phyloP scores from a whole-genome alignment of 2,888 invertebrate species.

The Glomeris marginata region DNA sequence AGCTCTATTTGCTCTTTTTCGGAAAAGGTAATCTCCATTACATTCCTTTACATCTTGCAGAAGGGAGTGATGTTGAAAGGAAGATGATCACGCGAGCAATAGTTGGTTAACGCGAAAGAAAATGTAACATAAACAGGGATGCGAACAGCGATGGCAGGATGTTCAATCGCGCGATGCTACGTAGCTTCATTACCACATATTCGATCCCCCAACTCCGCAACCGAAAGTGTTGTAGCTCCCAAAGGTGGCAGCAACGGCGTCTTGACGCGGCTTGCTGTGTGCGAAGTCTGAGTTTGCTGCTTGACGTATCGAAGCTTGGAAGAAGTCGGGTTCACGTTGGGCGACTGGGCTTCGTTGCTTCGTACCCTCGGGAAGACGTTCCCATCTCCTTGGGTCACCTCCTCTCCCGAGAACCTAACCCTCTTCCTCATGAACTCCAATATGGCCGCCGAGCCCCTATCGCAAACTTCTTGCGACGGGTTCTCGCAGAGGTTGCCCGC shows the following conservation, averaged over 20 bases:
- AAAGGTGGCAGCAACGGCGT: constrained; percentile 29
- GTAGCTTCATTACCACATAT: constrained; percentile 24
- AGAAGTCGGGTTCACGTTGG: constrained; percentile 27
- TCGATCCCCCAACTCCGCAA: constrained; percentile 25
- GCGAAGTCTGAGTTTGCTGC: constrained; percentile 27
- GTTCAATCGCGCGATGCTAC: background rate
- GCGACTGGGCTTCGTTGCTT: constrained; percentile 26
- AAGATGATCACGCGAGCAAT: too few species aligned
- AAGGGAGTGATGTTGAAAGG: too few species aligned
- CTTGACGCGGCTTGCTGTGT: constrained; percentile 25
- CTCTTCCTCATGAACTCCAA: constrained; percentile 24
- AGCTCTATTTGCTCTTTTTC: too few species aligned
- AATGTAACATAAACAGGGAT: background rate
- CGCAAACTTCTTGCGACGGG: constrained; percentile 26
- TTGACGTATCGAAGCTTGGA: constrained; percentile 29
- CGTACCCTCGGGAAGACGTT: constrained; percentile 27
- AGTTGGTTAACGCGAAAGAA: too few species aligned
- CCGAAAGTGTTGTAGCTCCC: constrained; percentile 24
- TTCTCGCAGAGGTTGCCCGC: constrained; percentile 22
- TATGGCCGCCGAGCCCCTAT: constrained; percentile 25
- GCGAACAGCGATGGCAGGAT: background rate
- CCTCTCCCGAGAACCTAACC: constrained; percentile 9
- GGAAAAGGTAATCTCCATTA: too few species aligned
- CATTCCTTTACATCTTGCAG: too few species aligned
- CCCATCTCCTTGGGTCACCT: constrained; percentile 5